A percentile compares a stretch with the other conserved stretches of the same genome.
Conservation (phyloP, 2,797 vertebrate genomes). For the Sebastes hopkinsi region DNA sequence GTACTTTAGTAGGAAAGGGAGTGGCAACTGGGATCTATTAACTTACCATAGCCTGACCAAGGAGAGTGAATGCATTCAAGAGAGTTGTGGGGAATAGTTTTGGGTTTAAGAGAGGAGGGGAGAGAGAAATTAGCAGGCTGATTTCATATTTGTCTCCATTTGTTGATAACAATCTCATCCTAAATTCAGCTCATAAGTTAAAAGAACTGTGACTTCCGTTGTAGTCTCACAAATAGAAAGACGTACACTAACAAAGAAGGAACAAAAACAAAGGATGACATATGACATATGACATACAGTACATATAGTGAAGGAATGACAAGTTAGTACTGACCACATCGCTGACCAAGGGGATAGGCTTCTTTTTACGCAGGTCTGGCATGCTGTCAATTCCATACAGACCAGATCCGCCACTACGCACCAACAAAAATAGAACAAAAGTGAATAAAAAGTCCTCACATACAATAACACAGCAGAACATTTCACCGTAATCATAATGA, state of each 20-base stretch:
- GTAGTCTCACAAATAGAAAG: constrained; percentile 36
- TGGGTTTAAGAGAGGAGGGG: constrained; percentile 79
- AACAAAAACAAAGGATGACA: constrained; percentile 29
- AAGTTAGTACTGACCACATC: constrained; percentile 90
- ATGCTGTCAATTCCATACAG: constrained; percentile 99
- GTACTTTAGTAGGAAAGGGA: constrained; percentile 49
- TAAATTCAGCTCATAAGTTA: constrained; percentile 26
- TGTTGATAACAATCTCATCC: constrained; percentile 57
- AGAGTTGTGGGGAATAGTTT: constrained; percentile 87
- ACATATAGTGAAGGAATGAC: background rate
- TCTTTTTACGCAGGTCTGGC: constrained; percentile 97
- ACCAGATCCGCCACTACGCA: constrained; percentile 87
- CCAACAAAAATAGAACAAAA: constrained; percentile 6
- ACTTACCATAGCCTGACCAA: constrained; percentile 99
- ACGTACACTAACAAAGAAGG: constrained; percentile 15
- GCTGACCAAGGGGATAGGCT: constrained; percentile 94
- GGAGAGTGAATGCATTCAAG: constrained; percentile 91
- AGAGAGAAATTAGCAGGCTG: constrained; percentile 76
- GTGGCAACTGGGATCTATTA: constrained; percentile 66
- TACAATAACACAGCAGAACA: background rate
- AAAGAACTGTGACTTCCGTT: constrained; percentile 11
- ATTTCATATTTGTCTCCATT: constrained; percentile 61
- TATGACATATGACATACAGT: constrained; percentile 9
- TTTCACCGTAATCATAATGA: background rate
- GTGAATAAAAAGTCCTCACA: background rate